Percentiles rank a stretch among this genome's conserved stretches.
Conservation (phyloP, 2,113 vertebrate genomes). For the Psephotus haematonotus region DNA sequence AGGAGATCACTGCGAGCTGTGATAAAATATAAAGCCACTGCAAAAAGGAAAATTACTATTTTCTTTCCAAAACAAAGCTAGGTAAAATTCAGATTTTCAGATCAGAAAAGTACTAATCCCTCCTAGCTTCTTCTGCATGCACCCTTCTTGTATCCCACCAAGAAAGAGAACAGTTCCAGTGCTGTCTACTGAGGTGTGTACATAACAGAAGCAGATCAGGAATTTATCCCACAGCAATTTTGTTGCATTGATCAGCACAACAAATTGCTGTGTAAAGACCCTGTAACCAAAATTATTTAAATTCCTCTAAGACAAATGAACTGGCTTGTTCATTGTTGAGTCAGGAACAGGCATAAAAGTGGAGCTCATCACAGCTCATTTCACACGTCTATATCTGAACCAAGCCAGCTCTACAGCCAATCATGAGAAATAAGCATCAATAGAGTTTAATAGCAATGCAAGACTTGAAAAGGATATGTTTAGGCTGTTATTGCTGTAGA, state of each 20-base stretch:
- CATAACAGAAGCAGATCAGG: background rate
- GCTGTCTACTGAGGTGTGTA: background rate
- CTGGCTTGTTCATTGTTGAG: background rate
- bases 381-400: background rate
- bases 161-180: background rate
- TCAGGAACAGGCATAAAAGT: background rate
- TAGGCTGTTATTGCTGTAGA: background rate
- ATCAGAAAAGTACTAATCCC: background rate
- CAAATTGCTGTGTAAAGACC: background rate
- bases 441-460: background rate
- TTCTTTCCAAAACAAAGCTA: background rate
- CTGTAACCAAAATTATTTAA: background rate
- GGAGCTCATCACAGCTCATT: background rate
- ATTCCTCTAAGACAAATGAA: background rate
- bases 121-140: background rate
- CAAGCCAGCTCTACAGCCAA: background rate
- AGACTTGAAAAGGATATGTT: background rate
- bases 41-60: background rate
- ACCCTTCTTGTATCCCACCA: background rate
- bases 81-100: background rate
- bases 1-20: background rate
- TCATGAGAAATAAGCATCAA: background rate
- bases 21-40: background rate
- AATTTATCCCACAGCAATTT: background rate
- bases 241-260: fast-evolving